Evolutionary conservation across 2,888 invertebrate genomes (phyloP), one percentile per base, ranked within the genome.

Genomic region (Drosophila paracracens): DNA sequence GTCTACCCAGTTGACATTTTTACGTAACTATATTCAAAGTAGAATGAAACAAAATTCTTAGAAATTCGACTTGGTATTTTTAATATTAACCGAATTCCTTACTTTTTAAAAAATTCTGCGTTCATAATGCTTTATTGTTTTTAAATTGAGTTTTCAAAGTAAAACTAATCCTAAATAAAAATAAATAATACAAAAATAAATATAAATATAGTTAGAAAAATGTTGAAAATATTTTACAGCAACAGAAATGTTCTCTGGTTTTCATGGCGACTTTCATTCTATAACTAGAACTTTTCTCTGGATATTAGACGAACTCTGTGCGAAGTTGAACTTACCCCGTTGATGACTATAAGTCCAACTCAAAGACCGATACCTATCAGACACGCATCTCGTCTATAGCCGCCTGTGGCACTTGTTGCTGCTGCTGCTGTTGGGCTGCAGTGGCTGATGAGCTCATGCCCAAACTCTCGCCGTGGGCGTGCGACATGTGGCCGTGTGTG

Each of bases 361-460:
- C 92, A 91, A 93, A 93, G 89, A 92, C 92, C 91, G 92, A 91
- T 83, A 92, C 92, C 93, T 93, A 96, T 97, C 97, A 97, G 95
- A 97, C 97, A 93, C 97, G 94, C 97, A 97, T 97, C 94, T 97
- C 97, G 93, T 96, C 97, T 94, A 97, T 97, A 74, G 97, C 96
- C 81, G 97, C 97, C 92, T 97, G 96, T 59, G 96, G 96, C 92
- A 96, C 95, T 93, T 94, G 88, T 94, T 95, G 76, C 93, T 94
- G 74, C 93, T 94, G 11, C 93, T 92, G 77, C 93, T 92, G 88
- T 89, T 94, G 67, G 93, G 94, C 54, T 93, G 94, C 69, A 29
- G 27, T 43, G 70, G 67, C 16, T 50, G 67, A 31, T 46, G 67
- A 43, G 36, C 60, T 62, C 70, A 80, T 68, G 71, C 84, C 94